A percentile compares a stretch with the other conserved stretches of the same genome.
These are phyloP conservation scores for Leptinotarsa haldemani DNA, from an alignment of 2,888 invertebrate species.

Conservation along the genomic window DNA sequence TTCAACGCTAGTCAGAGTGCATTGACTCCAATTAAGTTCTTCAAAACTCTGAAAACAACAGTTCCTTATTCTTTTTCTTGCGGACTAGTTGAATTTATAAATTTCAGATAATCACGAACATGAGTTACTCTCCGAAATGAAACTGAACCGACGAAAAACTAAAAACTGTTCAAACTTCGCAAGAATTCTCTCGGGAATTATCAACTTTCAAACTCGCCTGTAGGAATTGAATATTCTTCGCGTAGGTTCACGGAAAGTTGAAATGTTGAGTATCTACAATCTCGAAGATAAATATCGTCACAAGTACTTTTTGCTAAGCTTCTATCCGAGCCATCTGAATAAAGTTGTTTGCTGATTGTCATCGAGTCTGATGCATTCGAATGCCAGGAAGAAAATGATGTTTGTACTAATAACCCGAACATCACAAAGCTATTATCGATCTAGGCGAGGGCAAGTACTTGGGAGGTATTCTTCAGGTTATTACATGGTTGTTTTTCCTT, in stretches of 20 bases:
- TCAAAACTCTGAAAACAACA: not conserved
- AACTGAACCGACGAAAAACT: constrained; percentile 1
- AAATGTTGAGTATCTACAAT: constrained; percentile 5
- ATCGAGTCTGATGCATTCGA: not conserved
- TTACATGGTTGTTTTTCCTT: too few species aligned
- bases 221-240: constrained; percentile 2
- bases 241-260: not conserved
- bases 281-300: constrained; percentile 25
- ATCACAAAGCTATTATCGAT: too few species aligned
- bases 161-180: not conserved
- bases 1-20: not conserved
- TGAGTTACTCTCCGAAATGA: not conserved
- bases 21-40: not conserved
- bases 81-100: not conserved
- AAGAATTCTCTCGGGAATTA: not conserved
- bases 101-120: constrained; percentile 3
- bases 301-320: constrained; percentile 9
- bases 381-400: not conserved
- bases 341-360: not conserved
- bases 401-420: too few species aligned
- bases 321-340: not conserved
- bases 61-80: not conserved
- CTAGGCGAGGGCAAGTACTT: too few species aligned
- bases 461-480: too few species aligned
- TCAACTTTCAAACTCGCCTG: not conserved